Percentiles rank a stretch among this genome's conserved stretches.
Conservation (phyloP, 1,140 invertebrate genomes). For the Euglossa dilemma region DNA sequence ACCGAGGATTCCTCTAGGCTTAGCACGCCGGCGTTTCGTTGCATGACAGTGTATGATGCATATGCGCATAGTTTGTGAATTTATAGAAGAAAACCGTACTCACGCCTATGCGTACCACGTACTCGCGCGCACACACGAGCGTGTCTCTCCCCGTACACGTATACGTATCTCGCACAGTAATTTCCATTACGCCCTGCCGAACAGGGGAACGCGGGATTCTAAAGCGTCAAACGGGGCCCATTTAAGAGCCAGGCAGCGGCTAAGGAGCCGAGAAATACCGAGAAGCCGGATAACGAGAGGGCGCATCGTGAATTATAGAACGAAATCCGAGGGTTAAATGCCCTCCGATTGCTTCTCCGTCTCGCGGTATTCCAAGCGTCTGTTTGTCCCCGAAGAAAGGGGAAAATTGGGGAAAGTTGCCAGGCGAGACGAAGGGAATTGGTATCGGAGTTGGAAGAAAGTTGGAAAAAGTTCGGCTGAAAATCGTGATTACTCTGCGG, state of each 20-base stretch:
- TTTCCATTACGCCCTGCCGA: background rate
- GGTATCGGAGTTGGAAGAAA: no score
- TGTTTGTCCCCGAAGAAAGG: no score
- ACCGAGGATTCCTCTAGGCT: constrained; percentile 53
- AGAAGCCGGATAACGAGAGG: background rate
- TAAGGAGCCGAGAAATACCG: background rate
- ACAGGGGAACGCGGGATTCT: background rate
- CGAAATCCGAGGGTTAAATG: no score
- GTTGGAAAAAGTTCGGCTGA: no score
- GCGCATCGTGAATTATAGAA: background rate
- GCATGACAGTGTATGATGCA: constrained; percentile 64
- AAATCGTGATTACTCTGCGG: no score
- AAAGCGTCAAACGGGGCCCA: background rate
- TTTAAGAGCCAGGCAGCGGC: background rate
- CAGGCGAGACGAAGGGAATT: no score
- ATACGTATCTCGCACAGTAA: background rate
- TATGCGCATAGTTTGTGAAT: constrained; percentile 61
- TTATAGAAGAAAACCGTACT: constrained; percentile 40
- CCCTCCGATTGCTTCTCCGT: no score
- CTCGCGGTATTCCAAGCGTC: no score
- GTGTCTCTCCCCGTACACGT: background rate
- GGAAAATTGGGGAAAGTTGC: no score
- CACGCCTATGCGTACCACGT: background rate
- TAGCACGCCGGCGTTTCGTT: constrained; percentile 64
- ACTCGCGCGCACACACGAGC: background rate